Evolutionary conservation across 2,888 invertebrate species (phyloP).

Genomic region (Theretra japonica): DNA sequence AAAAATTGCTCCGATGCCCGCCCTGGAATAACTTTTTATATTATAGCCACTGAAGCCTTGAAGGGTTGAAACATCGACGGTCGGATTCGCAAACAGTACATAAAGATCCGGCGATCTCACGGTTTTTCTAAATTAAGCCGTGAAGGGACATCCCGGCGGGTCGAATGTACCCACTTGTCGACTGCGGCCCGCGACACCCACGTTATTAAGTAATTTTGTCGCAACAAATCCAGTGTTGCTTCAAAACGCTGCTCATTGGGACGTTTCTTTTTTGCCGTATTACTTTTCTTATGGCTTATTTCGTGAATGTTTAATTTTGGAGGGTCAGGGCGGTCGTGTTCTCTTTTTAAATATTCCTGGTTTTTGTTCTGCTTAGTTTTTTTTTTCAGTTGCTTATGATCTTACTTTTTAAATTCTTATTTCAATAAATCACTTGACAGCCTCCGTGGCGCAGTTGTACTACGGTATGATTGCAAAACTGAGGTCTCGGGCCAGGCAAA

Average conservation of each 20-base stretch:
- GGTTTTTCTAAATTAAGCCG: conserved; percentile 78
- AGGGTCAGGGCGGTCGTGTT: conserved; percentile 27
- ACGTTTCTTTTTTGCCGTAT: conserved; percentile 13
- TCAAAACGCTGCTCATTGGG: conserved; percentile 52
- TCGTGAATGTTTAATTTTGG: conserved; percentile 51
- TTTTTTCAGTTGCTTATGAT: neutral
- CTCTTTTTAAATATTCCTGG: neutral
- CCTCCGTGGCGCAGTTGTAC: too few species aligned
- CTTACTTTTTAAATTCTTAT: neutral
- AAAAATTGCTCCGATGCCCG: conserved; percentile 57
- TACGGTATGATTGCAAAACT: too few species aligned
- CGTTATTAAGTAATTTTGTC: conserved; percentile 73
- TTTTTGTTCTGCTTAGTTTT: neutral
- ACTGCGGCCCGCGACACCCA: conserved; percentile 42
- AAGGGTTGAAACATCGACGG: conserved; percentile 76
- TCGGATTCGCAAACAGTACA: conserved; percentile 77
- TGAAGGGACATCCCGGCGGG: conserved; percentile 69
- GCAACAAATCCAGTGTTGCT: conserved; percentile 69
- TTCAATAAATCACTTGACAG: too few species aligned
- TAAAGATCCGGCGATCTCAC: conserved; percentile 75
- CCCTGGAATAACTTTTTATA: conserved; percentile 71
- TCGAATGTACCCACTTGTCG: conserved; percentile 60
- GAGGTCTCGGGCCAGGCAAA: too few species aligned
- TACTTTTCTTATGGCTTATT: conserved; percentile 54
- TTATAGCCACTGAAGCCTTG: conserved; percentile 64